phyloP scores from a whole-genome alignment of 2,113 vertebrate genomes.

The Chrysochloris asiatica region DNA sequence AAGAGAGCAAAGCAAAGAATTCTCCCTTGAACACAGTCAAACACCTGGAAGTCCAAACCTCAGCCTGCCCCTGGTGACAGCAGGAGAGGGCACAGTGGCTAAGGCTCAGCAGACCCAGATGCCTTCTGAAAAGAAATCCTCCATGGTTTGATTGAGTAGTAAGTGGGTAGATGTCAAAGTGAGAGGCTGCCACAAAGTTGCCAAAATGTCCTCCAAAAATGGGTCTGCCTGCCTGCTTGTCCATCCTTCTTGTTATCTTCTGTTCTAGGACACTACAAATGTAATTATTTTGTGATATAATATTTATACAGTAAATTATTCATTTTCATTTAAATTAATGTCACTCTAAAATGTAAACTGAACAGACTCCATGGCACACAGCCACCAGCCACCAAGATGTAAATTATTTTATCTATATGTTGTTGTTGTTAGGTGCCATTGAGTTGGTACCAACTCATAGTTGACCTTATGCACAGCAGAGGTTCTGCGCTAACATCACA shows the following conservation, averaged over 20 bases:
- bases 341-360: background rate
- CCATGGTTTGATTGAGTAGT: background rate
- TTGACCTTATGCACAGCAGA: no score
- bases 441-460: no score
- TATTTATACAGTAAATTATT: background rate
- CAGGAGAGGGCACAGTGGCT: rapidly evolving
- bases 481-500: no score
- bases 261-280: background rate
- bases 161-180: background rate
- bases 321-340: background rate
- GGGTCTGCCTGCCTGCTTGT: background rate
- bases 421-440: no score
- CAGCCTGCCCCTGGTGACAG: background rate
- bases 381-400: no score
- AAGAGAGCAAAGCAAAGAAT: background rate
- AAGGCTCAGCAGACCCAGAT: background rate
- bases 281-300: background rate
- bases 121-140: background rate
- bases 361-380: background rate
- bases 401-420: no score
- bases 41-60: background rate
- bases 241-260: background rate
- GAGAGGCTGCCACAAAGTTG: background rate
- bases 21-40: background rate
- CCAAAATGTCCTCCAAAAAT: slow-evolving; percentile 19